Evolutionary conservation across 2,888 invertebrate genomes (phyloP).

Genomic region (Macroteleia sp.): DNA sequence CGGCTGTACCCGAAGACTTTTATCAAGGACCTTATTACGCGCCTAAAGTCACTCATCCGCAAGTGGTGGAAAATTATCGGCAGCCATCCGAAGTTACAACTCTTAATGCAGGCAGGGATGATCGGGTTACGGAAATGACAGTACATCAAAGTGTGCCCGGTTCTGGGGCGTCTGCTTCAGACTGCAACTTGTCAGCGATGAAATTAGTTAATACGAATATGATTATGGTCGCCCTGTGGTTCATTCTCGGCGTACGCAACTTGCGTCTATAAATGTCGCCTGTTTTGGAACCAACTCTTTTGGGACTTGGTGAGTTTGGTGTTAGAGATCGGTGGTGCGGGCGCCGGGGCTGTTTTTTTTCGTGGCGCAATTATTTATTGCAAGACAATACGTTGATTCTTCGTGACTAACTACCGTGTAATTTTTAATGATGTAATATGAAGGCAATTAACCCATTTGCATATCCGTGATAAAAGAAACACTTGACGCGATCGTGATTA

Average conservation of each 20-base stretch:
- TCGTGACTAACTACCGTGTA: slow-evolving; percentile 64
- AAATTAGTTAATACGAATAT: slow-evolving; percentile 1
- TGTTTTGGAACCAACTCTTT: slow-evolving; percentile 1
- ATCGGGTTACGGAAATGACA: not conserved
- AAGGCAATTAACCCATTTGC: slow-evolving; percentile 64
- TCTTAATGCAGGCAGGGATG: slow-evolving; percentile 33
- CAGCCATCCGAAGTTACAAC: slow-evolving; percentile 56
- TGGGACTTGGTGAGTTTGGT: slow-evolving; percentile 42
- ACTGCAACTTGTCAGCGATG: slow-evolving; percentile 39
- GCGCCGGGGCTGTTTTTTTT: not conserved
- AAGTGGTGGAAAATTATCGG: slow-evolving; percentile 69
- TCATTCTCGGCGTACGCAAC: slow-evolving; percentile 15
- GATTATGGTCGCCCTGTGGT: slow-evolving; percentile 8
- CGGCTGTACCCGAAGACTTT: slow-evolving; percentile 56
- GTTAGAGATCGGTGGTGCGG: slow-evolving; percentile 13
- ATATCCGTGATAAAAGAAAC: slow-evolving; percentile 52
- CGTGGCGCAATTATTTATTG: slow-evolving; percentile 16
- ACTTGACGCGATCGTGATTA: slow-evolving; percentile 45
- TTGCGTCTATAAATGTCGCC: slow-evolving; percentile 12
- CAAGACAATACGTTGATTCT: slow-evolving; percentile 53
- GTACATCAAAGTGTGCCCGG: not conserved
- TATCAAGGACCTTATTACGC: slow-evolving; percentile 59
- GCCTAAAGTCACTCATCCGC: slow-evolving; percentile 62
- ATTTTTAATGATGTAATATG: slow-evolving; percentile 54
- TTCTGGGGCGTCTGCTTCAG: slow-evolving; percentile 26